Conservation (phyloP, 2,797 vertebrate species). For the Numenius phaeopus region DNA sequence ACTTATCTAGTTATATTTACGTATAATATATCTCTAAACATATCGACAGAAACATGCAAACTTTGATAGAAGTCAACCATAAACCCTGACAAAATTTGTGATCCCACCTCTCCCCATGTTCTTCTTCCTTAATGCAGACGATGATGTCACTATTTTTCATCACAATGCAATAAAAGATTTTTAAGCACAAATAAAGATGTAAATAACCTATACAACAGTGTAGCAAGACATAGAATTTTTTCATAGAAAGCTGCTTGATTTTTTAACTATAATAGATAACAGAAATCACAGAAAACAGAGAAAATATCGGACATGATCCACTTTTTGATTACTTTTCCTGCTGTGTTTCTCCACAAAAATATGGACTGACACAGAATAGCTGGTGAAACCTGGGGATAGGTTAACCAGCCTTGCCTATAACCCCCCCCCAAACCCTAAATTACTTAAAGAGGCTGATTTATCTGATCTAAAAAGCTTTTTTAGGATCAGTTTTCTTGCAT, state of each 20-base stretch:
- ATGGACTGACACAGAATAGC: background rate
- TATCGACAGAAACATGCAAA: background rate
- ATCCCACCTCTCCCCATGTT: background rate
- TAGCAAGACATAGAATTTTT: background rate
- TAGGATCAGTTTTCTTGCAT: background rate
- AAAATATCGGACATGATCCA: background rate
- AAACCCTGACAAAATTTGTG: background rate
- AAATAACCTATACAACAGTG: background rate
- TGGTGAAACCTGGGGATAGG: background rate
- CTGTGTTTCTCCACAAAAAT: background rate
- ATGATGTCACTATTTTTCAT: background rate
- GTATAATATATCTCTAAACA: background rate
- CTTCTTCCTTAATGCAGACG: background rate
- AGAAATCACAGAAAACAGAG: background rate
- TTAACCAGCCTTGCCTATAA: background rate
- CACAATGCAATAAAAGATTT: background rate
- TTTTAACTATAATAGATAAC: background rate
- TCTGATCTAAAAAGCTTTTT: background rate
- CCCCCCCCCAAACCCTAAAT: accelerated
- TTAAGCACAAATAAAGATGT: background rate
- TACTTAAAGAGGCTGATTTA: background rate
- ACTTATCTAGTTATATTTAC: background rate
- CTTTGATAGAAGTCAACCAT: background rate
- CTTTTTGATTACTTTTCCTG: background rate
- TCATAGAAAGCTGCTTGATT: background rate